Evolutionary conservation across 2,888 invertebrate genomes (phyloP).

Genomic region (Lysandra coridon): DNA sequence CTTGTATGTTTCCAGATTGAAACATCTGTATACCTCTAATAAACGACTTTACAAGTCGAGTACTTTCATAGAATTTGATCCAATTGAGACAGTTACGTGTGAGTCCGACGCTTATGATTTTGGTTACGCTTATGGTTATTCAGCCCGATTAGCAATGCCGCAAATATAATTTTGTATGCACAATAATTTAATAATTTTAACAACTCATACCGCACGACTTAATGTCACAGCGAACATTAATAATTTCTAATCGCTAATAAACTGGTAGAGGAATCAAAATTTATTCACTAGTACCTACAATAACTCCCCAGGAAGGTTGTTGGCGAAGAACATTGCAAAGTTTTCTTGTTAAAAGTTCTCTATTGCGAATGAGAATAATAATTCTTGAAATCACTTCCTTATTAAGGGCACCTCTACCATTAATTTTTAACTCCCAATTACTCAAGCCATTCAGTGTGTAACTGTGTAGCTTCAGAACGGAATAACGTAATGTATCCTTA

Average conservation of each 20-base stretch:
- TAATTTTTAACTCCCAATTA: slow-evolving; percentile 27
- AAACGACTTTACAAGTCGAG: no score
- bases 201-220: neutral
- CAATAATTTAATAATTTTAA: neutral
- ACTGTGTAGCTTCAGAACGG: neutral
- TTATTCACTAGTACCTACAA: slow-evolving; percentile 65
- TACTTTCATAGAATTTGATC: neutral
- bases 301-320: slow-evolving; percentile 69
- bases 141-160: neutral
- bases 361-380: slow-evolving; percentile 77
- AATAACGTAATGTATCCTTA: neutral
- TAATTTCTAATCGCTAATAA: slow-evolving; percentile 44
- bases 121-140: no score
- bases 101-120: no score
- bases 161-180: neutral
- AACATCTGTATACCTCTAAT: no score
- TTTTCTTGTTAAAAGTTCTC: slow-evolving; percentile 80
- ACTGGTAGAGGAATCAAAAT: slow-evolving; percentile 64
- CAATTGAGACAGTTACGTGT: neutral
- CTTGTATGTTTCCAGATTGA: no score
- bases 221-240: slow-evolving; percentile 39
- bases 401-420: slow-evolving; percentile 48
- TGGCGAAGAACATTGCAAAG: slow-evolving; percentile 69
- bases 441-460: neutral
- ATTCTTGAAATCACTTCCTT: slow-evolving; percentile 73